Conservation (phyloP, 2,888 invertebrate genomes). For the Plusia festucae region DNA sequence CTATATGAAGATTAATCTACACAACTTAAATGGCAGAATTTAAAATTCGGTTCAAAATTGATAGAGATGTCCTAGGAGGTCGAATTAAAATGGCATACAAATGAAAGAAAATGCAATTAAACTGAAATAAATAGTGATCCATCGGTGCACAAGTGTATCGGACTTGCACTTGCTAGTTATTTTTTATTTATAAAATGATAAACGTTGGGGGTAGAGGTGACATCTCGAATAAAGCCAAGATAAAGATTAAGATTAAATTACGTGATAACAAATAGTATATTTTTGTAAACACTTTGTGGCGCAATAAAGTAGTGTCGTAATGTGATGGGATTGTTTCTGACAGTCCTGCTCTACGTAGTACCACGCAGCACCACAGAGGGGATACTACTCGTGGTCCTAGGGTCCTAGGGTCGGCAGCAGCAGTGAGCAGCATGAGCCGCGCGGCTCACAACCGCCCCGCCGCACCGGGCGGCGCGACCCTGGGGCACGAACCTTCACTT, state of each 20-base stretch:
- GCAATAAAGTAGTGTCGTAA: slow-evolving; percentile 1
- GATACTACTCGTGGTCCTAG: too few species aligned
- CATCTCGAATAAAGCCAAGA: too few species aligned
- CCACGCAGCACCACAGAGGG: not conserved
- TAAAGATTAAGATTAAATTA: not conserved
- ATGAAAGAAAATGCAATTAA: too few species aligned
- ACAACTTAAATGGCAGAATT: too few species aligned
- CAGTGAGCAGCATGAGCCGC: not conserved
- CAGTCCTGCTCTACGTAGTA: slow-evolving; percentile 2
- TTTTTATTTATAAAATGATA: not conserved
- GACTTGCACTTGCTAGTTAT: not conserved
- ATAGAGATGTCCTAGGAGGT: too few species aligned
- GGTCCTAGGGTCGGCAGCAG: too few species aligned
- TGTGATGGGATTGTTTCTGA: not conserved
- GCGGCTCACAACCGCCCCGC: not conserved
- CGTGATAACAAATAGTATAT: not conserved
- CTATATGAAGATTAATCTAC: too few species aligned
- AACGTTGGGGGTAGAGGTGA: not conserved
- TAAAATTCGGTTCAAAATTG: too few species aligned
- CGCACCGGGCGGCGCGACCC: not conserved
- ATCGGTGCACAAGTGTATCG: too few species aligned
- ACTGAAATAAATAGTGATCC: too few species aligned
- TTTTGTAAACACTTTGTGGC: not conserved
- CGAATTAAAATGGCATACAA: too few species aligned
- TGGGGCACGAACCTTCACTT: not conserved